Base-by-base conservation (phyloP, 2,797 vertebrate genomes). In the Sus cebifrons region DNA sequence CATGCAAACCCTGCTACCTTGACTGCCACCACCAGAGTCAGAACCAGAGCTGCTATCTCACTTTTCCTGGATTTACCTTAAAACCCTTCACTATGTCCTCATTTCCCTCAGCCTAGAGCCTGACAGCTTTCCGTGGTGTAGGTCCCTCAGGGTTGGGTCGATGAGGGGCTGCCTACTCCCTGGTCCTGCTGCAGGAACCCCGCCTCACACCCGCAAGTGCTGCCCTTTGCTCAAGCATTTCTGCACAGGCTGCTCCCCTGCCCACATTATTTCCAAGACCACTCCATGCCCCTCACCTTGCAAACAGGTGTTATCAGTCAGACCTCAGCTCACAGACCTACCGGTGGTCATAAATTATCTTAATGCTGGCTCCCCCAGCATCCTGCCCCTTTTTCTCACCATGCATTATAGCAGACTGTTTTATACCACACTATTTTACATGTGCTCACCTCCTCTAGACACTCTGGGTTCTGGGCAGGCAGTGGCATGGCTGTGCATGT, bases 81-180 rank as follows among this genome's bases (percentile, higher is more conserved):
- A 75, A 68, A 79, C 0, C 54, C 44, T 65, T 27, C 44, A 9
- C 0, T 1, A 17, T n/a, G 2, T n/a, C 17, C 29, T 14, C 1
- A 27, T 12, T 36, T 58, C 20, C 20, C 52, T 71, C 20, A 77
- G 49, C 58, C 52, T 14, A 56, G 74, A 65, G 62, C 29, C 10
- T 44, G 49, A 25, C 1, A 12, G 23, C 17, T 29, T 85, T 17
- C 65, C 2, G 40, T 13, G 54, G 13, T 23, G 49, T 7, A 70
- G 64, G n/a, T 74, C 15, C 29, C 23, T 49, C 11, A 1, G 1
- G 21, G 52, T 18, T 8, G 15, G 10, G 36, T 17, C 70, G n/a
- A 6, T 0, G 2, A 29, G 18, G 6, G 8, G 17, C 25, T 13
- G 20, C 16, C 16, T 0, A 6, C 68, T 3, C n/a, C 13, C 23